Percentiles rank a stretch among this genome's conserved stretches.
These are phyloP conservation scores for Phorcus lineatus DNA, from an alignment of 2,888 invertebrate species.

Conservation along the genomic window DNA sequence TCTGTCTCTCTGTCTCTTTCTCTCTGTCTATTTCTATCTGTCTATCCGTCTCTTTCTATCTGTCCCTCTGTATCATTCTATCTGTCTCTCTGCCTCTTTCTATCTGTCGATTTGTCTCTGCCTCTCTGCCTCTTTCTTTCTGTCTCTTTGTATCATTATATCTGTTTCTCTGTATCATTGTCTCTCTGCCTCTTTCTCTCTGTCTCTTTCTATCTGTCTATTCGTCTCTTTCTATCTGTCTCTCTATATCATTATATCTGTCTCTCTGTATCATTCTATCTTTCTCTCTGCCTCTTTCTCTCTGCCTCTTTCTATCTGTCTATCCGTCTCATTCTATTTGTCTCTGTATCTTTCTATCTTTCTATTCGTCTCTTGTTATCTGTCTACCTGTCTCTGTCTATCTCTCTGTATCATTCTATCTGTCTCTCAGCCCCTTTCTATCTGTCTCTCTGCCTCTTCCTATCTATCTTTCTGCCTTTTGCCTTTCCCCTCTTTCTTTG, in stretches of 20 bases:
- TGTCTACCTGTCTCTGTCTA: too few relatives aligned
- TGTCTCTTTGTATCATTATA: background rate
- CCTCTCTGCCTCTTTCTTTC: background rate
- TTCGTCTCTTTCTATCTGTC: too few relatives aligned
- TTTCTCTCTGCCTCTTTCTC: slow-evolving; percentile 21
- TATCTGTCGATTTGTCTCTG: slow-evolving; percentile 21
- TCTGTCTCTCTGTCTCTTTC: too few relatives aligned
- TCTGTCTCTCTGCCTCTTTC: background rate
- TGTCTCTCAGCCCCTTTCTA: background rate
- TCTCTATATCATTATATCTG: too few relatives aligned
- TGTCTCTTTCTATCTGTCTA: too few relatives aligned
- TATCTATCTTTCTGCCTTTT: slow-evolving; percentile 15
- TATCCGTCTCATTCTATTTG: too few relatives aligned
- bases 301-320: background rate
- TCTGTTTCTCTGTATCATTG: background rate
- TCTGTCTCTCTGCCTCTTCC: slow-evolving; percentile 24
- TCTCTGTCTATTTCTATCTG: too few relatives aligned
- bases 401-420: background rate
- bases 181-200: background rate
- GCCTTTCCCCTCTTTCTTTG: background rate
- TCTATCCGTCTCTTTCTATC: too few relatives aligned
- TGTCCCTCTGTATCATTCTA: too few relatives aligned
- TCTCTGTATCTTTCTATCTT: too few relatives aligned
- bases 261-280: background rate
- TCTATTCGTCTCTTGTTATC: too few relatives aligned